Percentiles rank a stretch among this genome's conserved stretches.
Conservation (phyloP, 2,113 vertebrate genomes). For the Potamarius usumacintae region DNA sequence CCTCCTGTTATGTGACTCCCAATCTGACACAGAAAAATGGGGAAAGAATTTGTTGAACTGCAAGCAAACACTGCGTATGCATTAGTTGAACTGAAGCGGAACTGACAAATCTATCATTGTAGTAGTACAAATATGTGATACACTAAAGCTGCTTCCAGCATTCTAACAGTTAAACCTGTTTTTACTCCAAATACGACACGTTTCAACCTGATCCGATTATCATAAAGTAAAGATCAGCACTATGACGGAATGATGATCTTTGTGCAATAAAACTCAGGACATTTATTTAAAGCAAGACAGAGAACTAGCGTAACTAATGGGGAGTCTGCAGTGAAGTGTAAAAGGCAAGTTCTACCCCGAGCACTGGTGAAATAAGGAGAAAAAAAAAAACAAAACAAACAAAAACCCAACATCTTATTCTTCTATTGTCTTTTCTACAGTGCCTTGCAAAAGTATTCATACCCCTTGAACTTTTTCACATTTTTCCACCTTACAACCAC, state of each 20-base stretch:
- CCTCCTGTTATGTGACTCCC: slow-evolving; percentile 97
- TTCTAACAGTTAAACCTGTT: background rate
- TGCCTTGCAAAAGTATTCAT: too few relatives aligned
- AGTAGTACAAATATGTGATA: background rate
- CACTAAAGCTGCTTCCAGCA: background rate
- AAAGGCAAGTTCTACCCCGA: background rate
- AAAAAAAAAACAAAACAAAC: background rate
- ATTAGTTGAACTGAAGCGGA: background rate
- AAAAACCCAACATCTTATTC: background rate
- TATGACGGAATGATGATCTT: background rate
- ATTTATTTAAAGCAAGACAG: background rate
- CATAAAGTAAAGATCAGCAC: background rate
- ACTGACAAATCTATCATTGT: background rate
- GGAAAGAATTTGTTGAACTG: background rate
- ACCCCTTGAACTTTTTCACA: too few relatives aligned
- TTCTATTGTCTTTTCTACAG: background rate
- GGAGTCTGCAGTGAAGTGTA: background rate
- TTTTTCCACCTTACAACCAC: too few relatives aligned
- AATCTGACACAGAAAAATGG: slow-evolving; percentile 69
- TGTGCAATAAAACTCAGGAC: too few relatives aligned
- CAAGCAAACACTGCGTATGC: background rate
- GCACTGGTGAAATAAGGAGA: background rate
- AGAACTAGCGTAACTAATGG: background rate
- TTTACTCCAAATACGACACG: background rate
- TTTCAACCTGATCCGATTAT: background rate